Evolutionary conservation across 2,797 vertebrate genomes (phyloP).

Genomic region (Alauda arvensis): DNA sequence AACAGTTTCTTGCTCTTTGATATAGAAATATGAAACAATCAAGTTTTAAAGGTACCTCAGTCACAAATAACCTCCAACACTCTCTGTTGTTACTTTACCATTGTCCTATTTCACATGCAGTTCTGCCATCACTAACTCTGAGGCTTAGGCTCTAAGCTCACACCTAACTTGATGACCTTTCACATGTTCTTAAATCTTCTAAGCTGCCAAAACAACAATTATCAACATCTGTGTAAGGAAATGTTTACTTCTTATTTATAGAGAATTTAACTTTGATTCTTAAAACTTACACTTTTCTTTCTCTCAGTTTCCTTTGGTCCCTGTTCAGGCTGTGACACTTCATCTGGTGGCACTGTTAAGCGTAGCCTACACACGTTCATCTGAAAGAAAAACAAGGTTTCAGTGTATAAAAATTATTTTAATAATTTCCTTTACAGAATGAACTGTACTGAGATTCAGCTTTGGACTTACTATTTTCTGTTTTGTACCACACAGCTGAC

Average conservation of each 20-base stretch:
- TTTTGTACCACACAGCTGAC: not conserved
- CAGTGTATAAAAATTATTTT: not conserved
- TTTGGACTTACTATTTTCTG: not conserved
- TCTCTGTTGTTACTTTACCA: not conserved
- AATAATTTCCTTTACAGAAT: not conserved
- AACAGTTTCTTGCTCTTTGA: not conserved
- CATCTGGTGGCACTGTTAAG: conserved; percentile 85
- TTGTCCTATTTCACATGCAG: not conserved
- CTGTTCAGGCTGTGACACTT: conserved; percentile 62
- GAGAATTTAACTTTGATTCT: not conserved
- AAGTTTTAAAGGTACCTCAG: not conserved
- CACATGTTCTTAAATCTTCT: not conserved
- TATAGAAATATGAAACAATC: not conserved
- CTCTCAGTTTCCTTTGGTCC: conserved; percentile 64
- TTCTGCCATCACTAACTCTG: not conserved
- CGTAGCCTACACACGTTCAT: conserved; percentile 85
- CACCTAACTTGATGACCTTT: not conserved
- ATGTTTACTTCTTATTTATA: not conserved
- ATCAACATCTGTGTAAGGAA: not conserved
- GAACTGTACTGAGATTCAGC: not conserved
- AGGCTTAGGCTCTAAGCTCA: not conserved
- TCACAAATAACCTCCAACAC: not conserved
- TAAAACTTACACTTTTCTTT: conserved; percentile 78
- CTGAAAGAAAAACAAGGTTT: conserved; percentile 63
- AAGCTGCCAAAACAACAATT: not conserved